These are phyloP conservation scores for Drosophila macrothrix DNA, from an alignment of 2,888 invertebrate genomes.

Conservation along the genomic window DNA sequence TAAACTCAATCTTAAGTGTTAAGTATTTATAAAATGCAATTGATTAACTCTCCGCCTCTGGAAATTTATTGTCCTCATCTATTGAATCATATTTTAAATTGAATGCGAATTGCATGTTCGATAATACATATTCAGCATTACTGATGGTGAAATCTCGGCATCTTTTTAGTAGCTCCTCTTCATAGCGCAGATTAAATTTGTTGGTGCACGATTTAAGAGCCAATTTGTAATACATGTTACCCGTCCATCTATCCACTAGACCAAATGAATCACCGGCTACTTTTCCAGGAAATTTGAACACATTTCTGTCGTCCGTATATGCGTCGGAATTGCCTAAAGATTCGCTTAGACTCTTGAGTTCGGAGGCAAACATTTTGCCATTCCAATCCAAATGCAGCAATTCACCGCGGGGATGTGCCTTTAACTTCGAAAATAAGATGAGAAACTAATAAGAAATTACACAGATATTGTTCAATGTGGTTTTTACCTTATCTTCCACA, in stretches of 20 bases:
- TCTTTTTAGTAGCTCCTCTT: slow-evolving; percentile 20
- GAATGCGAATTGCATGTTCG: slow-evolving; percentile 22
- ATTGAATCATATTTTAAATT: slow-evolving; percentile 38
- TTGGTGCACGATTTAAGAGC: slow-evolving; percentile 29
- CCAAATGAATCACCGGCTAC: slow-evolving; percentile 17
- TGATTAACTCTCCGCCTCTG: background rate
- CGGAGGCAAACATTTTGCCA: slow-evolving; percentile 7
- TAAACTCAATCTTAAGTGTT: background rate
- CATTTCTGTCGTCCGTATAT: background rate
- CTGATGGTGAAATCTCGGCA: slow-evolving; percentile 21
- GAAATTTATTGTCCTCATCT: slow-evolving; percentile 14
- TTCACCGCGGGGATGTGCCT: background rate
- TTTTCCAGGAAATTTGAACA: slow-evolving; percentile 32
- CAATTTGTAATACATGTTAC: slow-evolving; percentile 25
- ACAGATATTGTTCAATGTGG: background rate
- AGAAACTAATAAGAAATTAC: background rate
- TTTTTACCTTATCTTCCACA: slow-evolving; percentile 24
- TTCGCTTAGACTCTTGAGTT: slow-evolving; percentile 12
- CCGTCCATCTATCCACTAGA: slow-evolving; percentile 18
- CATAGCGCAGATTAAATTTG: slow-evolving; percentile 18
- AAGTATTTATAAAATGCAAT: background rate
- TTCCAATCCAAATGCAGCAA: slow-evolving; percentile 28
- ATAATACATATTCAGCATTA: slow-evolving; percentile 17
- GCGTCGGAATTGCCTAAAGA: background rate
- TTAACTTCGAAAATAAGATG: slow-evolving; percentile 10